These are phyloP conservation scores for Luperina testacea DNA, from an alignment of 2,888 invertebrate species.

Conservation along the genomic window DNA sequence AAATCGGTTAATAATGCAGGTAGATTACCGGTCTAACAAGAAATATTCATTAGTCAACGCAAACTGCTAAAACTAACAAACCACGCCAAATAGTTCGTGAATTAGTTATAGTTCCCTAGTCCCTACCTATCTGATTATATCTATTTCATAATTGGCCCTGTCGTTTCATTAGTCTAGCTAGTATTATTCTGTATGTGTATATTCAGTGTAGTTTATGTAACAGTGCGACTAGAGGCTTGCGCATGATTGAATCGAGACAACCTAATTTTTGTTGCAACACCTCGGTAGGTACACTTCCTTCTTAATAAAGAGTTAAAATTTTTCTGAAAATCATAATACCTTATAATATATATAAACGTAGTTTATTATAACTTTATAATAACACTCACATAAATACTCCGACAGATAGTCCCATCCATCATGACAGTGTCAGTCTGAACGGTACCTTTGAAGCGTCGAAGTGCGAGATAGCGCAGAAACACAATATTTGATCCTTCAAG, in stretches of 20 bases:
- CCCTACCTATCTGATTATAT: slow-evolving; percentile 30
- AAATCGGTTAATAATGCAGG: slow-evolving; percentile 48
- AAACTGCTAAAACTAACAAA: slow-evolving; percentile 54
- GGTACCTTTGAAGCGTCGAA: slow-evolving; percentile 88
- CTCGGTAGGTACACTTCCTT: not conserved
- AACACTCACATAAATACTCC: slow-evolving; percentile 91
- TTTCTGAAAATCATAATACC: not conserved
- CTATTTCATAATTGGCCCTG: slow-evolving; percentile 42
- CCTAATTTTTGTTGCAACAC: not conserved
- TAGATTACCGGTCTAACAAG: slow-evolving; percentile 58
- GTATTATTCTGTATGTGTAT: not conserved
- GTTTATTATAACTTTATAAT: not conserved
- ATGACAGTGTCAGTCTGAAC: slow-evolving; percentile 90
- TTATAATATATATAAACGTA: not conserved
- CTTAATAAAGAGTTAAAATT: not conserved
- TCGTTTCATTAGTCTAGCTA: slow-evolving; percentile 23
- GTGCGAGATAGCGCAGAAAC: slow-evolving; percentile 90
- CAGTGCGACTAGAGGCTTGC: not conserved
- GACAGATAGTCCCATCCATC: slow-evolving; percentile 90
- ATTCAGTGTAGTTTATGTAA: not conserved
- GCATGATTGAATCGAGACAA: not conserved
- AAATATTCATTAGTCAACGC: slow-evolving; percentile 61
- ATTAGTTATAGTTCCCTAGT: slow-evolving; percentile 48
- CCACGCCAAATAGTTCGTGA: slow-evolving; percentile 51
- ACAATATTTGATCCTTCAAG: slow-evolving; percentile 92